phyloP scores from a whole-genome alignment of 2,113 vertebrate species.

The Bos taurus region DNA sequence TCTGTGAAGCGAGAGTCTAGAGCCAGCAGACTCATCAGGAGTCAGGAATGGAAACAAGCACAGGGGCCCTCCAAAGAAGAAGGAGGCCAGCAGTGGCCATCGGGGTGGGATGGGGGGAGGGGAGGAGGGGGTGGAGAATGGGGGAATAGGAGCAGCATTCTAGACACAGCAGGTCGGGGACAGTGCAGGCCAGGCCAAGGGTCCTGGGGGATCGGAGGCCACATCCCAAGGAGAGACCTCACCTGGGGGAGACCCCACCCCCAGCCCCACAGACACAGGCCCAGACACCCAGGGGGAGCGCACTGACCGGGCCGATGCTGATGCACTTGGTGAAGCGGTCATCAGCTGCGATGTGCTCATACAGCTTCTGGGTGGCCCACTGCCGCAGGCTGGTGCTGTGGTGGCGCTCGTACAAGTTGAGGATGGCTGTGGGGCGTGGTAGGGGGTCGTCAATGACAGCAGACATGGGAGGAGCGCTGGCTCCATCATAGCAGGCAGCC shows the following conservation, averaged over 20 bases:
- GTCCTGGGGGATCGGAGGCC: background rate
- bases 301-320: conserved; percentile 92
- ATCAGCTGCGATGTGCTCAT: conserved; percentile 91
- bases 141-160: background rate
- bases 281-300: background rate
- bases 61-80: background rate
- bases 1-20: background rate
- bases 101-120: background rate
- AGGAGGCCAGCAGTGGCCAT: background rate
- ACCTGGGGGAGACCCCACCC: too few relatives aligned
- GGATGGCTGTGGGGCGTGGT: conserved; percentile 76
- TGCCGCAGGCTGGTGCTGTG: conserved; percentile 85
- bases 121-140: too few relatives aligned
- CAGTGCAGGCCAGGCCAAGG: background rate
- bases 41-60: background rate
- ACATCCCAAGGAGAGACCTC: background rate
- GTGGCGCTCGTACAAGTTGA: conserved; percentile 91
- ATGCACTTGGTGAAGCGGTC: conserved; percentile 94
- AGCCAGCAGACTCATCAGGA: background rate
- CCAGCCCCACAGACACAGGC: background rate
- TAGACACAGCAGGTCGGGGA: background rate
- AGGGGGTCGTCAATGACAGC: background rate
- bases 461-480: background rate
- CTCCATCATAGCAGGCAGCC: background rate
- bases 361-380: conserved; percentile 83